Conservation (phyloP, 1,140 invertebrate species). For the Solen grandis region DNA sequence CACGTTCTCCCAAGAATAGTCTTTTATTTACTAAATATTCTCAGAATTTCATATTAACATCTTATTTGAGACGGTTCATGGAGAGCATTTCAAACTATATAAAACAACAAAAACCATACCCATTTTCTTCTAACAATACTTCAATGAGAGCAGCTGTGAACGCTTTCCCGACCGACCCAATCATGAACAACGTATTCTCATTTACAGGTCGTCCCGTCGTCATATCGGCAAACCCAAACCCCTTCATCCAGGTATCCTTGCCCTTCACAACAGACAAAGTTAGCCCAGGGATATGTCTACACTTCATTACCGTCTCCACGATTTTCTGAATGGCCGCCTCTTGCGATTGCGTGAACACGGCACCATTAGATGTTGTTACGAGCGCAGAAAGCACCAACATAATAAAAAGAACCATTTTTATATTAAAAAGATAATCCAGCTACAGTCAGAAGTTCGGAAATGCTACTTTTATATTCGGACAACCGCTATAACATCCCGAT, state of each 20-base stretch:
- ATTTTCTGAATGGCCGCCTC: conserved; percentile 7
- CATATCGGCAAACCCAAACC: conserved; percentile 51
- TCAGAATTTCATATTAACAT: no score
- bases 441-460: no score
- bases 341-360: conserved; percentile 10
- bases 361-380: no score
- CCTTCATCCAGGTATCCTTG: conserved; percentile 51
- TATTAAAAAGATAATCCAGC: no score
- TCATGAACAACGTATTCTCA: conserved; percentile 52
- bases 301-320: conserved; percentile 28
- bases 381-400: no score
- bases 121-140: conserved; percentile 38
- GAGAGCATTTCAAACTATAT: no score
- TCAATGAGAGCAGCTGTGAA: conserved; percentile 58
- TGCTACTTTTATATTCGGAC: no score
- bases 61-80: no score
- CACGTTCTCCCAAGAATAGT: no score
- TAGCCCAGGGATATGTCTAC: conserved; percentile 46
- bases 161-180: conserved; percentile 57
- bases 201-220: conserved; percentile 19
- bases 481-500: no score
- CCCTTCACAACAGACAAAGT: conserved; percentile 61
- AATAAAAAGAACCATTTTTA: no score
- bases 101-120: background rate
- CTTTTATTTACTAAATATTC: no score